Evolutionary conservation across 2,797 vertebrate species (phyloP), one percentile per base, ranked within the genome.

Genomic region (Distichodus sexfasciatus): DNA sequence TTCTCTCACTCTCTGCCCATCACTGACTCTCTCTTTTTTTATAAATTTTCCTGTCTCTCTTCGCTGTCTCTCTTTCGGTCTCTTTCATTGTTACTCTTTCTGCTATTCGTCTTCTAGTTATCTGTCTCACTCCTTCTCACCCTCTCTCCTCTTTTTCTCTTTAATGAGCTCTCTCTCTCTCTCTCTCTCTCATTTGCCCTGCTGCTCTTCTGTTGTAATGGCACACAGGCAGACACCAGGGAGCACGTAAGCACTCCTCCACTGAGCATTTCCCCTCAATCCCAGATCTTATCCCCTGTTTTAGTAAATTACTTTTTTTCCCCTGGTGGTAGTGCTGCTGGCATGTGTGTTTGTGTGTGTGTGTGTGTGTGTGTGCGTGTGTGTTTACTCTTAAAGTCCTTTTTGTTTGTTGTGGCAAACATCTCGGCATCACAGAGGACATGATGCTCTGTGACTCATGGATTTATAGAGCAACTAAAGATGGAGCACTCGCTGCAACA

Each of bases 261-360:
- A 62, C 35, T 65, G 55, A 66, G 62, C 43, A 57, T 66, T 66
- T 43, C 50, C 64, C 10, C 53, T 24, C 46, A 36, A 53, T 70
- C 58, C 19, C 43, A 59, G 67, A 75, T 75, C 35, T 65, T 70
- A 70, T 70, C 61, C 38, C 63, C 40, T 28, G 59, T 53, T 64
- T 74, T 44, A 71, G 51, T 26, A 68, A 57, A 64, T 68, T 58
- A 48, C 15, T 55, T 77, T 63, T 24, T 40, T 43, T n/a, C n/a
- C 36, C 24, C 28, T 19, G 2, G 23, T 40, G 53, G 21, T 24
- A 46, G 17, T 48, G 54, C 6, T 55, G 17, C 17, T 57, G 31
- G n/a, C 15, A 29, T 29, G 19, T 57, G 21, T 35, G 47, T 36
- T 2, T 38, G 48, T 33, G 36, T 23, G 54, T 35, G 28, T 19